A percentile compares a stretch with the other conserved stretches of the same genome.
phyloP scores from a whole-genome alignment of 2,797 vertebrate species.

The Pseudochromis fuscus region DNA sequence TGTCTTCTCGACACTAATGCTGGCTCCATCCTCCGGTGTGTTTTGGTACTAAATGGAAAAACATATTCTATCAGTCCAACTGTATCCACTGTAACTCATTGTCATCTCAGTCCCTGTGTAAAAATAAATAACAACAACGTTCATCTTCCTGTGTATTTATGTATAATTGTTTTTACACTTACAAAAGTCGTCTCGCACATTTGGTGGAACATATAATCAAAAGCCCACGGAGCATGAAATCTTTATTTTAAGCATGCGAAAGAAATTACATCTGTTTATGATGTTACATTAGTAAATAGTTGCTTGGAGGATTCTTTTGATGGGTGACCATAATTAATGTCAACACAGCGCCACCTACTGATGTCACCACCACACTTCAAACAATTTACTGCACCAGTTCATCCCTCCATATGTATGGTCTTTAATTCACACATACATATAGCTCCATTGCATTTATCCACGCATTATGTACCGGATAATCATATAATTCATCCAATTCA shows the following conservation, averaged over 20 bases:
- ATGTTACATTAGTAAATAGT: constrained; percentile 18
- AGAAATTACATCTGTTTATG: constrained; percentile 52
- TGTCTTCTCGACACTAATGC: constrained; percentile 15
- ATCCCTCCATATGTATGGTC: constrained; percentile 2
- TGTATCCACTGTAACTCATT: background rate
- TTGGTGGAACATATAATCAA: background rate
- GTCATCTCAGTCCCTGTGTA: background rate
- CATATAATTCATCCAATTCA: background rate
- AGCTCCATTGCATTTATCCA: constrained; percentile 6
- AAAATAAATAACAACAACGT: background rate
- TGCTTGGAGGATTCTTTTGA: background rate
- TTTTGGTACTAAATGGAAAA: constrained; percentile 32
- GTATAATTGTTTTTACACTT: background rate
- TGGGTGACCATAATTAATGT: background rate
- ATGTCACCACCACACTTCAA: background rate
- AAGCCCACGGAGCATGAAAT: constrained; percentile 32
- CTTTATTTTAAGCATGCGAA: constrained; percentile 30
- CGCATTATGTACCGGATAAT: background rate
- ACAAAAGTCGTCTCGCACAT: background rate
- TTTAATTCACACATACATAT: constrained; percentile 1
- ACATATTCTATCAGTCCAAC: background rate
- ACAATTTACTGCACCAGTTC: constrained; percentile 5
- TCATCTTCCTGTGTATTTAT: background rate
- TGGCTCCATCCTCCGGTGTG: constrained; percentile 70
- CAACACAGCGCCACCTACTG: constrained; percentile 69